Base-by-base conservation (phyloP, 2,797 vertebrate species). In the Champsocephalus gunnari region DNA sequence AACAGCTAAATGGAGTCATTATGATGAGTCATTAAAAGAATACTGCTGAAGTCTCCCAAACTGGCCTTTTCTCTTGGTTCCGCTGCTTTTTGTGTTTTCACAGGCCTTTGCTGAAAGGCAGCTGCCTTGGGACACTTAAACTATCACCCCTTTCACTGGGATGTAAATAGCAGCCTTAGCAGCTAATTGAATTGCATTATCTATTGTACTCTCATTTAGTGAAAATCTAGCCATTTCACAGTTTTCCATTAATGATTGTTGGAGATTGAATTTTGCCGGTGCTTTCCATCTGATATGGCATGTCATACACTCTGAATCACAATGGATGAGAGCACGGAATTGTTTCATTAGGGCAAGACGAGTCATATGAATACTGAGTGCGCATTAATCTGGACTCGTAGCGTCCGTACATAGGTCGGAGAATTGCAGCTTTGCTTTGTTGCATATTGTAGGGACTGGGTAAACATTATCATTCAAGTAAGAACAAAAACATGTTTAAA, bases 1-100 rank as follows among this genome's bases (percentile, higher is more conserved):
- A 95, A 92, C 92, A 80, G 91, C 94, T 96, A 95, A 96, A 95
- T 95, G 93, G 94, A 94, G 88, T 95, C 94, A 95, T 95, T 95
- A 95, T 95, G 92, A 95, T 88, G 88, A 94, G 93, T 94, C 94
- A 95, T 94, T 96, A 95, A 95, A 95, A 95, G 92, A 95, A 95
- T 93, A 91, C 91, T 64, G 79, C 91, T 81, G 80, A 94, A 94
- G 89, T 92, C 88, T 93, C 88, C 82, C 75, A 80, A 91, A 91
- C 81, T 90, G 68, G 83, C 82, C 62, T 89, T 90, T 90, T 88
- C 87, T 92, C 85, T 83, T 73, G 89, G 92, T 94, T 94, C 91
- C 87, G 90, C 87, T 79, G 85, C 82, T 79, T 92, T 93, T 85
- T 84, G 81, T 88, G 85, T 89, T 88, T 86, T 91, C 88, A 76